Percentiles rank a stretch among this genome's conserved stretches.
Evolutionary conservation across 2,888 invertebrate genomes (phyloP).

Genomic region (Kuschelorhynchus macadamiae): DNA sequence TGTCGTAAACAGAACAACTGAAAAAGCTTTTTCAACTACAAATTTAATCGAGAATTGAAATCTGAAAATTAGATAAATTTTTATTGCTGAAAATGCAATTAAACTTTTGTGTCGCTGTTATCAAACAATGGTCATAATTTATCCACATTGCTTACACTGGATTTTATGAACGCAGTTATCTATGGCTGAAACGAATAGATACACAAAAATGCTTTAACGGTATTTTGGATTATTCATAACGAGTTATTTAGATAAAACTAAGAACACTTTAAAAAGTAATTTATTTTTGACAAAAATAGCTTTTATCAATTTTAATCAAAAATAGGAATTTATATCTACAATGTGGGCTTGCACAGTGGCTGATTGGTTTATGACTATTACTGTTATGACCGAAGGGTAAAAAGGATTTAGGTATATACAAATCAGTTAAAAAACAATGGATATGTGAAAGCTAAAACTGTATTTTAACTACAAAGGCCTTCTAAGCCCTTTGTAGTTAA

Average conservation of each 20-base stretch:
- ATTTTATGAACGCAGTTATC: constrained; percentile 29
- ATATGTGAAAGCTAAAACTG: too few relatives aligned
- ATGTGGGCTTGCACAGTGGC: too few relatives aligned
- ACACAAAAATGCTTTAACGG: constrained; percentile 16
- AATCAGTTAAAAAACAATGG: too few relatives aligned
- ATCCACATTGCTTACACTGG: constrained; percentile 21
- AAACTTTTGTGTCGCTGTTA: constrained; percentile 34
- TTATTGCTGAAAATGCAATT: constrained; percentile 44
- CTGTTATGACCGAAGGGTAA: too few relatives aligned
- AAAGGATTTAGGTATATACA: too few relatives aligned
- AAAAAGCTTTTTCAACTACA: constrained; percentile 28
- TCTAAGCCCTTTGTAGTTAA: too few relatives aligned
- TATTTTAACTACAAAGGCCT: too few relatives aligned
- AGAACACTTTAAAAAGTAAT: too few relatives aligned
- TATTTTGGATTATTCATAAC: constrained; percentile 16
- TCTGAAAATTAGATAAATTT: constrained; percentile 48
- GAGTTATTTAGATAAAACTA: constrained; percentile 1
- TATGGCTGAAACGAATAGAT: constrained; percentile 13
- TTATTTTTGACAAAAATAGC: too few relatives aligned
- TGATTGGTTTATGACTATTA: too few relatives aligned
- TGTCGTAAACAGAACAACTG: constrained; percentile 36
- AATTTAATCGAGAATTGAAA: constrained; percentile 42
- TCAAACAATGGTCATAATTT: constrained; percentile 32
- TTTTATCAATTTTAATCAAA: too few relatives aligned
- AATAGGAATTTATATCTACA: too few relatives aligned